Conservation (phyloP, 2,888 invertebrate genomes). For the Catocala nupta region DNA sequence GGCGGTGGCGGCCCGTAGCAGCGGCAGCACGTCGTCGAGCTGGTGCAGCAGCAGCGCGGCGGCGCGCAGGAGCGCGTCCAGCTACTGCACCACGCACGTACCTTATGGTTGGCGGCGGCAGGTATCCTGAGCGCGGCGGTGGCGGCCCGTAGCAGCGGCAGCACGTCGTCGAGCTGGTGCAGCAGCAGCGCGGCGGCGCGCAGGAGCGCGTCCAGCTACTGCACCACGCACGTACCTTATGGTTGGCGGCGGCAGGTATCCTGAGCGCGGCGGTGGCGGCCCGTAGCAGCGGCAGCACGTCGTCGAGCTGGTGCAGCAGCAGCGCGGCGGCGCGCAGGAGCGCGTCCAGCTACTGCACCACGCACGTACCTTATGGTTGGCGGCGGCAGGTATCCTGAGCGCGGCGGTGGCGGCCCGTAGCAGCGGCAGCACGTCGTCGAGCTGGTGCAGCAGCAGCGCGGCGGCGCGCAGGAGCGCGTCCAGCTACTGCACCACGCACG, state of each 20-base stretch:
- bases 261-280: too few relatives aligned
- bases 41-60: conserved; percentile 76
- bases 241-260: conserved; percentile 94
- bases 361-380: conserved; percentile 90
- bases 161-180: neutral
- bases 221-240: conserved; percentile 87
- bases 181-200: conserved; percentile 83
- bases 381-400: conserved; percentile 95
- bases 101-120: too few relatives aligned
- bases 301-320: conserved; percentile 80
- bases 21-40: too few relatives aligned
- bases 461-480: conserved; percentile 91
- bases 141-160: too few relatives aligned
- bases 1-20: too few relatives aligned
- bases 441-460: conserved; percentile 19
- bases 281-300: too few relatives aligned
- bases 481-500: conserved; percentile 60
- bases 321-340: conserved; percentile 87
- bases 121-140: too few relatives aligned
- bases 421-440: conserved; percentile 91
- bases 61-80: too few relatives aligned
- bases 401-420: too few relatives aligned
- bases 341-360: conserved; percentile 80
- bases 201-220: conserved; percentile 87
- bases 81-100: too few relatives aligned